Base-by-base conservation (phyloP, 2,888 invertebrate genomes). In the Griposia aprilina region DNA sequence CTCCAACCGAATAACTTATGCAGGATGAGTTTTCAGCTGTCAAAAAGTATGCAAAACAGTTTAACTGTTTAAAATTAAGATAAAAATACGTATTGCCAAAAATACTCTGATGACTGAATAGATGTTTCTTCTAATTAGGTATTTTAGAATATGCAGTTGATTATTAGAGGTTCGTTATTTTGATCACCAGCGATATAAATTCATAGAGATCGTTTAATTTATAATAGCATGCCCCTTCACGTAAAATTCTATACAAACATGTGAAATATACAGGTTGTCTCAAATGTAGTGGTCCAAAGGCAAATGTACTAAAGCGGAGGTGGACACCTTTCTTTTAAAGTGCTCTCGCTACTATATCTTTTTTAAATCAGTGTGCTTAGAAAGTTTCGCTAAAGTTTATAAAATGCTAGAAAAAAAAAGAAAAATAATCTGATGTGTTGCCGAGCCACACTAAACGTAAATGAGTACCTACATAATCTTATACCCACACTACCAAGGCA, bases 21-120 rank as follows among this genome's bases (percentile, higher is more conserved):
- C 45, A 77, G 23, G 52, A 20, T 78, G 48, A 48, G 20, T 48
- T 67, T 66, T 45, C 11, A 26, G 7, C 23, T 20, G 3, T n/a
- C 4, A 15, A 63, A 20, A 10, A 30, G 0, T 20, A 48, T 48
- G 26, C 45, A 26, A 66, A 26, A 26, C 41, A 65, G 4, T 48
- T 7, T 5, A 15, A 11, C 17, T 23, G 26, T 78, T 50, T 41
- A 17, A 57, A 78, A 57, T 57, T 30, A 13, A 17, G 48, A 66
- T 78, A 26, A 30, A 55, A 59, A 79, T 26, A 30, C 20, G 6
- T 20, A 17, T 59, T 48, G 41, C 30, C 26, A 52, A 80, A 52
- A 80, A 60, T 52, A 60, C 5, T 20, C 3, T 10, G 2, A n/a
- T 23, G 17, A 60, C 52, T 17, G 15, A 59, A n/a, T n/a, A 36